Evolutionary conservation across 2,797 vertebrate species (phyloP), one percentile per base, ranked within the genome.

Genomic region (Pseudomugil tenellus): DNA sequence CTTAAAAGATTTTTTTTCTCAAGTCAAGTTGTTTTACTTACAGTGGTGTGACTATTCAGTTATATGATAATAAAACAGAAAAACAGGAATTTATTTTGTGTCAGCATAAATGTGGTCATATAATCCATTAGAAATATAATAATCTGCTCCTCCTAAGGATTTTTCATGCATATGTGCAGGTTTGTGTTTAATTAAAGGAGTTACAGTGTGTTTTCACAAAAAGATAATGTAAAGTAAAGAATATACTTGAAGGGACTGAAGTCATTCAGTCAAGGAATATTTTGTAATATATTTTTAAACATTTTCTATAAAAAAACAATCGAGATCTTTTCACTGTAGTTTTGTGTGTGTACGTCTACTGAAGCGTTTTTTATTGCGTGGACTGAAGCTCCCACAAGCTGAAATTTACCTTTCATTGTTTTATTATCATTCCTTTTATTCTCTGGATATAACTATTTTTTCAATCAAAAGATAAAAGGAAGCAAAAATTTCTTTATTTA

Each of bases 341-440:
- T 80, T 35, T 75, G n/a, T 9, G 6, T 6, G 3, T 59, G 51
- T 81, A 83, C 63, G 41, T 43, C 73, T 69, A 49, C 52, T 29
- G 29, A 79, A 26, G 28, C 19, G 12, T 72, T 72, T 58, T n/a
- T 55, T 70, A 46, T 13, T 77, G 51, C 53, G n/a, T 72, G 41
- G 21, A 83, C 59, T 49, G 3, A 73, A 43, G 59, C 70, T 84
- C 60, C 86, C 60, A 62, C 62, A 57, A 58, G 59, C 67, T 81
- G 70, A 72, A 75, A 77, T 79, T 48, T 62, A 73, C 32, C 34
- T 74, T 84, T 84, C 41, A 80, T 78, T 37, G 25, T 16, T 76
- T 53, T 66, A 62, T 65, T 53, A 56, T 39, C 62, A 1, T 64
- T 74, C 51, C 77, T 78, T 86, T 86, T 63, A 68, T 84, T 14